Conservation (phyloP, 2,113 vertebrate species). For the Urocitellus parryii region DNA sequence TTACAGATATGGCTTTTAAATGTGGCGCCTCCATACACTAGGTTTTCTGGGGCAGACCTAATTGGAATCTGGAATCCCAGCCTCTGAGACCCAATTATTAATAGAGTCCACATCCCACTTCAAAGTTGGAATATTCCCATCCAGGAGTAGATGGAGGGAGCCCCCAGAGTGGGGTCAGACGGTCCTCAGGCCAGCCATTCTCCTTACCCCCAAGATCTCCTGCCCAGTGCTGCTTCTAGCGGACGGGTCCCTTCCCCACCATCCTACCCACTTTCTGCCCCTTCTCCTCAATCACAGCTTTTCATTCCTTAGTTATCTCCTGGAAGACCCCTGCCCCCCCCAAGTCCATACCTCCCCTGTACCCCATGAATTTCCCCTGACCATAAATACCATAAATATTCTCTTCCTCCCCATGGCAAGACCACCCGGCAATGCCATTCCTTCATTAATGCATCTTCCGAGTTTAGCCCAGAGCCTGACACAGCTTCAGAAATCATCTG, state of each 20-base stretch:
- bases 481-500: accelerated
- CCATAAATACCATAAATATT: too few relatives aligned
- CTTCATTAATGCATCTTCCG: background rate
- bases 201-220: accelerated
- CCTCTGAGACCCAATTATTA: background rate
- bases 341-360: background rate
- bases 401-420: background rate
- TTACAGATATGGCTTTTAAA: background rate
- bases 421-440: accelerated
- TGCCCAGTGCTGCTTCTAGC: background rate
- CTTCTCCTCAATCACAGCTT: too few relatives aligned
- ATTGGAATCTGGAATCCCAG: background rate
- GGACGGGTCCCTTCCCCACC: accelerated
- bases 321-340: background rate
- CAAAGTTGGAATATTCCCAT: background rate
- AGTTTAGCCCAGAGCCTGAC: background rate
- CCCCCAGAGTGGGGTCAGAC: background rate
- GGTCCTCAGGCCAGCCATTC: background rate
- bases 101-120: background rate
- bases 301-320: background rate
- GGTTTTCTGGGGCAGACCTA: background rate
- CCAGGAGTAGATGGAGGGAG: background rate
- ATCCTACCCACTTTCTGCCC: background rate
- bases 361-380: background rate
- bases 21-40: too few relatives aligned